Evolutionary conservation across 1,140 invertebrate species (phyloP).

Genomic region (Drosophila tani): DNA sequence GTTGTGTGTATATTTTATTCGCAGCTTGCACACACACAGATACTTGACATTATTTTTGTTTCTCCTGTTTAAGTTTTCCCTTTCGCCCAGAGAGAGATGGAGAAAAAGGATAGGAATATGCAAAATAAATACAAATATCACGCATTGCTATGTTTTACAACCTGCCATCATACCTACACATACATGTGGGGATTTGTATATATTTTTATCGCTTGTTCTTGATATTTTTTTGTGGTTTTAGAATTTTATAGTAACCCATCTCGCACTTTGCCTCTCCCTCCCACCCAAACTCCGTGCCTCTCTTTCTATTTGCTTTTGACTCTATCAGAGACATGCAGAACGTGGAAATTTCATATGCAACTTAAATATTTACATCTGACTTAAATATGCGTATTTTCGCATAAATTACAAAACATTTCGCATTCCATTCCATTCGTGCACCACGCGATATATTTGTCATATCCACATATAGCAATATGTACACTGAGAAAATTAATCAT

Average conservation of each 20-base stretch:
- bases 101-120: conserved; percentile 14
- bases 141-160: conserved; percentile 71
- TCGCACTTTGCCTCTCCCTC: neutral
- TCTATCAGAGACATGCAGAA: conserved; percentile 74
- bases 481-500: neutral
- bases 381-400: conserved; percentile 78
- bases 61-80: conserved; percentile 48
- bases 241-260: conserved; percentile 67
- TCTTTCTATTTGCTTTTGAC: conserved; percentile 28
- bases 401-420: conserved; percentile 77
- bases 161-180: conserved; percentile 53
- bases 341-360: conserved; percentile 72
- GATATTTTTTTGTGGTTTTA: conserved; percentile 66
- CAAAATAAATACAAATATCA: conserved; percentile 73
- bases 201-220: conserved; percentile 57
- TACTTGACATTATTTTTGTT: conserved; percentile 68
- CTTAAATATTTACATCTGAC: conserved; percentile 80
- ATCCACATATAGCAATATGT: conserved; percentile 12
- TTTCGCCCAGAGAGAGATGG: conserved; percentile 7
- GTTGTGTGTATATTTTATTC: conserved; percentile 27
- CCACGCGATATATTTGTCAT: conserved; percentile 62
- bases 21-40: conserved; percentile 14
- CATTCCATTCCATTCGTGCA: conserved; percentile 59
- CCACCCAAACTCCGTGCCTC: neutral
- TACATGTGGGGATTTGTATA: conserved; percentile 40